Evolutionary conservation across 2,113 vertebrate genomes (phyloP).

Genomic region (Prionailurus viverrinus): DNA sequence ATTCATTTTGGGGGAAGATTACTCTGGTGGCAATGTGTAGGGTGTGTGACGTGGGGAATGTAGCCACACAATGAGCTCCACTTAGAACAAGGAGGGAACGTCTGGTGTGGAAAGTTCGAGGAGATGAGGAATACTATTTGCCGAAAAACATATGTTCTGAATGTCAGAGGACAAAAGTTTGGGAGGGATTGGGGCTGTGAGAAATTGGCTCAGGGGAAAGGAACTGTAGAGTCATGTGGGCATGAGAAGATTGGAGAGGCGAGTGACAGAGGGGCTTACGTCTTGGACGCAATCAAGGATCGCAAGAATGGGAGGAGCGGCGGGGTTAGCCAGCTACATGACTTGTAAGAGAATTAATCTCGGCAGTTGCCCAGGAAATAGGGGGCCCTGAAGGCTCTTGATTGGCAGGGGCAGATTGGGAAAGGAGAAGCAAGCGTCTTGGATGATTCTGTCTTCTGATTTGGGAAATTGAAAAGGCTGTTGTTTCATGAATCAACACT

Average conservation of each 20-base stretch:
- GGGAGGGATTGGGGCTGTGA: not conserved
- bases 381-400: not conserved
- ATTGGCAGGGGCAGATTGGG: not conserved
- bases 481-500: not conserved
- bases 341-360: not conserved
- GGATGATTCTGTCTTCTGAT: not conserved
- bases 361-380: not conserved
- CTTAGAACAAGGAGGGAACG: not conserved
- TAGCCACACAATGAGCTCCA: not conserved
- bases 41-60: not conserved
- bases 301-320: not conserved
- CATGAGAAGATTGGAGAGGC: not conserved
- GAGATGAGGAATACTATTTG: not conserved
- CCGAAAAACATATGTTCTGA: not conserved
- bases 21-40: not conserved
- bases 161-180: not conserved
- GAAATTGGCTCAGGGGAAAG: not conserved
- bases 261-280: not conserved
- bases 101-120: not conserved
- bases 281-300: not conserved
- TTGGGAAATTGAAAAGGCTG: not conserved
- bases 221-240: not conserved
- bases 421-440: not conserved
- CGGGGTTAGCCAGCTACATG: not conserved
- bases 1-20: not conserved